Base-by-base conservation (phyloP, 2,113 vertebrate genomes). In the Saguinus midas region DNA sequence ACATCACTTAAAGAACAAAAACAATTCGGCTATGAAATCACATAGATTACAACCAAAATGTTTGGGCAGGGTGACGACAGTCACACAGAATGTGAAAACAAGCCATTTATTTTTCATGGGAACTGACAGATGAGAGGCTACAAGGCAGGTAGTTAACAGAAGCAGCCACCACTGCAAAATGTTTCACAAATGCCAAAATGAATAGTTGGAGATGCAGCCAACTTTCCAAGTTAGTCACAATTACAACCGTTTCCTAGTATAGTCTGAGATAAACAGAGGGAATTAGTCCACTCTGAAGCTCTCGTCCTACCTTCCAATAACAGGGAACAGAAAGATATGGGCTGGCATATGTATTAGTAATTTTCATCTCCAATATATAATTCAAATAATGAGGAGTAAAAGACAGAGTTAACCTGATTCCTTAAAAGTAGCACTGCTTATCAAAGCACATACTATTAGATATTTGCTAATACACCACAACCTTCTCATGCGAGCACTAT, bases 51-150 rank as follows among this genome's bases (percentile, higher is more conserved):
- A 98, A 66, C 16, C 93, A 95, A 96, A 95, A 76, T 5, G 1
- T 98, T 89, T 96, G 73, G 66, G 70, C 61, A 96, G 90, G 29
- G 61, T 94, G 29, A 18, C 95, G 84, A 96, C 18, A 82, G 16
- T 83, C 32, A 25, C 13, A 81, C 0, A 72, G 55, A 87, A 0
- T 3, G 0, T 76, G 43, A 32, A 96, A 95, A 94, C 40, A 95
- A 45, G 7, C 1, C 12, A 5, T 27, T 64, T 87, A 61, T 91
- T 93, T 79, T 91, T 78, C 14, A 40, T 50, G 5, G 10, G 45
- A 45, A 0, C 11, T 86, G 27, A 95, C 68, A 83, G 73, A 92
- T 37, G 87, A 94, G 10, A 1, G 16, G 52, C 32, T 83, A 27
- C 16, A 91, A 96, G 90, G 1, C 20, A 55, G 91, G 37, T 57